Evolutionary conservation across 1,140 invertebrate genomes (phyloP), one percentile per base, ranked within the genome.

Genomic region (Amyelois transitella): DNA sequence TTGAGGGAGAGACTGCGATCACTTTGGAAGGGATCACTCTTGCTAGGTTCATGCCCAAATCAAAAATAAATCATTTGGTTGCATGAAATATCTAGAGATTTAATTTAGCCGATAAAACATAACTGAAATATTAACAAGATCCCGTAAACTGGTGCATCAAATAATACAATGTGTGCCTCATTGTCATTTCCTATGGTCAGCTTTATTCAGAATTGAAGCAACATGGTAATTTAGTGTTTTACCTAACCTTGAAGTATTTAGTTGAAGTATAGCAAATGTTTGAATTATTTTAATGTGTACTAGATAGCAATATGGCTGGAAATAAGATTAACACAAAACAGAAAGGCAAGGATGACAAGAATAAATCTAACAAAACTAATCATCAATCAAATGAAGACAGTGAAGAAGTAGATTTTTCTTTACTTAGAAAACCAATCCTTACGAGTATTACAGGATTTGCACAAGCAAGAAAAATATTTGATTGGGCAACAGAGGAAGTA

Each of bases 401-500:
- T 58, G 78, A 88, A 18, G 77, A 83, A 14, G 56, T 77, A 22
- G 92, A 93, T 71, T 88, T 91, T 62, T 90, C 92, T 52, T 66
- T 91, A 44, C 78, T 94, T 47, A 88, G 91, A 62, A 92, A 91
- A 70, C 91, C 92, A 18, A 88, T 93, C 63, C 79, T 86, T 18
- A 92, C 91, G 20, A 91, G 91, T 69, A 72, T 92, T 44, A 90
- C 90, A 22, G 91, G 90, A 22, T 90, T 93, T 71, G 83, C 86
- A 55, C 91, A 93, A 66, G 91, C 91, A 4, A 83, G 90, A 28
- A 89, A 89, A 55, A 88, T 91, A 45, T 91, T 90, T 80, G 89
- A 92, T 72, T 86, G 89, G 66, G 91, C 91, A 20, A 91, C 91
- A 62, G 88, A 88, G 61, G 92, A 92, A 88, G 91, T 91, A 72